Evolutionary conservation across 2,113 vertebrate genomes (phyloP).

Genomic region (Campylorhamphus procurvoides): DNA sequence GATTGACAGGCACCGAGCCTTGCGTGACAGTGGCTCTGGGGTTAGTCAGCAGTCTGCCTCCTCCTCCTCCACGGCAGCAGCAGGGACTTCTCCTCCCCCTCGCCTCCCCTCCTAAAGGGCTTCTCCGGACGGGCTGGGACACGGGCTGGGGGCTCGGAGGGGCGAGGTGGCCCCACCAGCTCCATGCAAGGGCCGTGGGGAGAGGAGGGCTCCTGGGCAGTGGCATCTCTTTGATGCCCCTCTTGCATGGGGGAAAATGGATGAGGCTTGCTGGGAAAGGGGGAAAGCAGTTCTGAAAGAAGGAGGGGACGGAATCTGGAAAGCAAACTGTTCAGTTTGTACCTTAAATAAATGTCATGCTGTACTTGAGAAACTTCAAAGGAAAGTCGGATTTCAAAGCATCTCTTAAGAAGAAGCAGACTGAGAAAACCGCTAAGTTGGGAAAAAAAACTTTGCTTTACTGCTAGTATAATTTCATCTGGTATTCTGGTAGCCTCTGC

Average conservation of each 20-base stretch:
- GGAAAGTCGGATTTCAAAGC: constrained; percentile 60
- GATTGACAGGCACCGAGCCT: constrained; percentile 88
- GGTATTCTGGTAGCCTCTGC: background rate
- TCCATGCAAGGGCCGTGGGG: accelerated
- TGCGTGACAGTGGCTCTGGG: constrained; percentile 89
- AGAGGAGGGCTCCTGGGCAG: constrained; percentile 38
- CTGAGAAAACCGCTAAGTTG: constrained; percentile 46
- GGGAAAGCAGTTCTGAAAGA: background rate
- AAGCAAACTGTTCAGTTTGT: background rate
- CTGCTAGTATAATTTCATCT: constrained; percentile 45
- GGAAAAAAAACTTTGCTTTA: constrained; percentile 29
- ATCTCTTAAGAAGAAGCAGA: constrained; percentile 61
- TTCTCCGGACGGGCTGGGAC: constrained; percentile 67
- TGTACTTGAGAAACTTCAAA: constrained; percentile 62
- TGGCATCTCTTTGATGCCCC: constrained; percentile 44
- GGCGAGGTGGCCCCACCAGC: constrained; percentile 44
- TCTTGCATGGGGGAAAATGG: background rate
- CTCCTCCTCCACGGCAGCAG: constrained; percentile 27
- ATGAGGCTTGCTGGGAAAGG: background rate
- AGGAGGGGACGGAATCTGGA: background rate
- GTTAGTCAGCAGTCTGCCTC: constrained; percentile 81
- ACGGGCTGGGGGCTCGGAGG: constrained; percentile 22
- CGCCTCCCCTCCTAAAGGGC: constrained; percentile 67
- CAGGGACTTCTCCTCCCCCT: constrained; percentile 63
- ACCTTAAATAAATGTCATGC: constrained; percentile 62